These are phyloP conservation scores for Rhea pennata DNA, from an alignment of 2,113 vertebrate genomes.

Conservation along the genomic window DNA sequence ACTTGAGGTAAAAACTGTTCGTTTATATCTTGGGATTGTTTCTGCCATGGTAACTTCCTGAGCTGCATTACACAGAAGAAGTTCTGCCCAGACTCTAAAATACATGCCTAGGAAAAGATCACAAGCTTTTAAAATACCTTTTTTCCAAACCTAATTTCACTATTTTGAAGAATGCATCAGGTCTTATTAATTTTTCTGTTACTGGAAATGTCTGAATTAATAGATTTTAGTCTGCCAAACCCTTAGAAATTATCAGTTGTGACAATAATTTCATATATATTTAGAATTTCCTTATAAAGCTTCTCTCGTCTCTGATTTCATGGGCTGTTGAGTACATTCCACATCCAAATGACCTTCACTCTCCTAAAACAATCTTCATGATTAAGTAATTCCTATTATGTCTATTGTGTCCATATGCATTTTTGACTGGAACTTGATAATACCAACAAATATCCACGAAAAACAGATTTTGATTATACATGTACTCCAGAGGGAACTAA, in stretches of 20 bases:
- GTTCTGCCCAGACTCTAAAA: not conserved
- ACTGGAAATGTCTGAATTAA: conserved; percentile 1
- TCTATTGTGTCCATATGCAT: not conserved
- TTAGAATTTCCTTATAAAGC: not conserved
- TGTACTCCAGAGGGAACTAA: not conserved
- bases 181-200: not conserved
- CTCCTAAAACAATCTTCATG: not conserved
- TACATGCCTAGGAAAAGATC: not conserved
- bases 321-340: not conserved
- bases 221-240: not conserved
- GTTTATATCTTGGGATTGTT: not conserved
- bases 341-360: not conserved
- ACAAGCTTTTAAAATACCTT: not conserved
- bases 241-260: not conserved
- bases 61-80: not conserved
- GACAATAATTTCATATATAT: not conserved
- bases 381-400: conserved; percentile 7
- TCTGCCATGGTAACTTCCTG: not conserved
- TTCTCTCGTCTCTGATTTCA: not conserved
- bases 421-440: not conserved
- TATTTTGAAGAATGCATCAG: not conserved
- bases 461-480: not conserved
- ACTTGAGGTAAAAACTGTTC: not conserved
- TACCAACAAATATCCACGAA: not conserved
- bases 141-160: not conserved